phyloP scores from a whole-genome alignment of 2,113 vertebrate species.

The Lagopus leucura region DNA sequence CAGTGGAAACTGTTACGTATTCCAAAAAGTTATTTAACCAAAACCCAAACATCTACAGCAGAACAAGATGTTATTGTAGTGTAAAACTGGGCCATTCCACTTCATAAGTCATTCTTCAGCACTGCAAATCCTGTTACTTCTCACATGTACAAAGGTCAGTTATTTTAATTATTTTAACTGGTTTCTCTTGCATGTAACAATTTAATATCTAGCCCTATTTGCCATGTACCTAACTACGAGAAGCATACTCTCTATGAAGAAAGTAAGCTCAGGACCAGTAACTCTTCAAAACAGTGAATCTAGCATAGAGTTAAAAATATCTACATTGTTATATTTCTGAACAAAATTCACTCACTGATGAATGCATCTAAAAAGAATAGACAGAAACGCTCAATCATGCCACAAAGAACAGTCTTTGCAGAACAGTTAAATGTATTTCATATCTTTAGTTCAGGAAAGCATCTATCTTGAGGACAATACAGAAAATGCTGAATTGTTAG shows the following conservation, averaged over 20 bases:
- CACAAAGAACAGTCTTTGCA: not conserved
- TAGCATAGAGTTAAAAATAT: not conserved
- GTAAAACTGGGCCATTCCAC: not conserved
- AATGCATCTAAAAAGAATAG: not conserved
- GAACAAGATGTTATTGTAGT: not conserved
- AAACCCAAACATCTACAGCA: not conserved
- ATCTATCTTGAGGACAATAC: not conserved
- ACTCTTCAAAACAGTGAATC: not conserved
- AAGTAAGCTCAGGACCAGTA: not conserved
- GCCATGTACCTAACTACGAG: not conserved
- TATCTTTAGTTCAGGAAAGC: not conserved
- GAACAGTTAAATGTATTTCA: not conserved
- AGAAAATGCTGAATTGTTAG: not conserved
- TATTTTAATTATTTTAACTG: not conserved
- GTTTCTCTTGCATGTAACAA: not conserved
- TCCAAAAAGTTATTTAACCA: not conserved
- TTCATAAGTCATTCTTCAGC: not conserved
- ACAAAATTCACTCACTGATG: not conserved
- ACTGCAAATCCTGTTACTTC: not conserved
- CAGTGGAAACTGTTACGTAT: not conserved
- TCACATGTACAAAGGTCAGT: not conserved
- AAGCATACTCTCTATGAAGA: not conserved
- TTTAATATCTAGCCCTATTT: not conserved
- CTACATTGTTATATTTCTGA: not conserved
- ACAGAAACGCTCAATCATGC: not conserved